A percentile compares a stretch with the other conserved stretches of the same genome.
Evolutionary conservation across 2,888 invertebrate genomes (phyloP).

Genomic region (Polyploca ridens): DNA sequence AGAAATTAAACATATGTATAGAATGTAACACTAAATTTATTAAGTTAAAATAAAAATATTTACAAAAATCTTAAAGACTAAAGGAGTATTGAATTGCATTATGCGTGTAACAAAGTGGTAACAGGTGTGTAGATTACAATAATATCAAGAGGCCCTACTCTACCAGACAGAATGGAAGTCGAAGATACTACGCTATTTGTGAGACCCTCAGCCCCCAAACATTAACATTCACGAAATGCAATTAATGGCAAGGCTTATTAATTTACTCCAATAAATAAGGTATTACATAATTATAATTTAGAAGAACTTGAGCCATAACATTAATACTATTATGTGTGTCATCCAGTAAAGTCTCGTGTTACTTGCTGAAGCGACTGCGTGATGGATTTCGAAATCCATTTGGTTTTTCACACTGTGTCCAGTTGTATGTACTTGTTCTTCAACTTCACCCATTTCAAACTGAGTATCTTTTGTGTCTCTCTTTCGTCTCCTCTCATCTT

Average conservation of each 20-base stretch:
- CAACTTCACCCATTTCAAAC: conserved; percentile 60
- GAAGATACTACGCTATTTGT: conserved; percentile 20
- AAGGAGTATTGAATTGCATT: conserved; percentile 77
- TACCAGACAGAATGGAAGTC: conserved; percentile 22
- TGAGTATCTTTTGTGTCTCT: conserved; percentile 66
- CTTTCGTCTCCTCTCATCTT: conserved; percentile 48
- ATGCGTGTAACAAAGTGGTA: conserved; percentile 66
- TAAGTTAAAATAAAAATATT: conserved; percentile 66
- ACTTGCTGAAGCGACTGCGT: conserved; percentile 22
- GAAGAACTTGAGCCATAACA: conserved; percentile 51
- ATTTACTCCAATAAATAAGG: conserved; percentile 75
- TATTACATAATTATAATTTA: conserved; percentile 54
- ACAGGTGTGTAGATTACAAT: conserved; percentile 52
- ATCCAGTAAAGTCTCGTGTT: conserved; percentile 38
- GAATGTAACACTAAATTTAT: conserved; percentile 57
- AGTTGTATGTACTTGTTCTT: conserved; percentile 52
- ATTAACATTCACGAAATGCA: conserved; percentile 67
- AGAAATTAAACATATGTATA: conserved; percentile 36
- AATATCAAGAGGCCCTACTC: conserved; percentile 20
- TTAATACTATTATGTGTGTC: conserved; percentile 53
- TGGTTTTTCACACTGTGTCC: conserved; percentile 57
- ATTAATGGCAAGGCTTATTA: conserved; percentile 77
- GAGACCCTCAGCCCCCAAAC: conserved; percentile 46
- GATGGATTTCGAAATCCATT: conserved; percentile 55
- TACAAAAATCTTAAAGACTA: conserved; percentile 74